Conservation (phyloP, 2,888 invertebrate genomes). For the Aplocera efformata region DNA sequence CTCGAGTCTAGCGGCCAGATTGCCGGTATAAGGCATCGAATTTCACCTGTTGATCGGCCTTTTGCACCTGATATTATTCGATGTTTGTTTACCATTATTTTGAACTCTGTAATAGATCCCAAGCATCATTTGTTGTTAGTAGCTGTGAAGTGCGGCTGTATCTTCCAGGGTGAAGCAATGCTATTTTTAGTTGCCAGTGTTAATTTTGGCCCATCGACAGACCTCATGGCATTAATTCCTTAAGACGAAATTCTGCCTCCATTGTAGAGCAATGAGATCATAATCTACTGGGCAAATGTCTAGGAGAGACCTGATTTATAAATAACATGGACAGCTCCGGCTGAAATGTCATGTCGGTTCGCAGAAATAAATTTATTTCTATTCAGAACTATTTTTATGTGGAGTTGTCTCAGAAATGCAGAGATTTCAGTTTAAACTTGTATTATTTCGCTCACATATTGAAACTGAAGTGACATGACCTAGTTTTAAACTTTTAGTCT, state of each 20-base stretch:
- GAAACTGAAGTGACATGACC: too few species aligned
- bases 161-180: slow-evolving; percentile 61
- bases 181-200: slow-evolving; percentile 66
- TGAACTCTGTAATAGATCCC: slow-evolving; percentile 20
- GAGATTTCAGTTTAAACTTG: not conserved
- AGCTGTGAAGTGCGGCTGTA: slow-evolving; percentile 39
- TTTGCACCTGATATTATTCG: slow-evolving; percentile 34
- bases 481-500: slow-evolving; percentile 2
- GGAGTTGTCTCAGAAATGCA: slow-evolving; percentile 12
- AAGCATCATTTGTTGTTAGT: slow-evolving; percentile 13
- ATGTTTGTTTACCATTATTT: slow-evolving; percentile 49
- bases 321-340: slow-evolving; percentile 61
- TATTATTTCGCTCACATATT: not conserved
- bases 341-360: slow-evolving; percentile 36
- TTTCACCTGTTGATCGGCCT: slow-evolving; percentile 66
- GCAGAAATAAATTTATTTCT: slow-evolving; percentile 27
- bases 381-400: slow-evolving; percentile 27
- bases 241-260: slow-evolving; percentile 24
- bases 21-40: slow-evolving; percentile 36
- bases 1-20: slow-evolving; percentile 29
- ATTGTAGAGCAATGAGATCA: slow-evolving; percentile 26
- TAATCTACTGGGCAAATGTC: slow-evolving; percentile 38
- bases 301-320: slow-evolving; percentile 59
- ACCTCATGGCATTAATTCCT: slow-evolving; percentile 25
- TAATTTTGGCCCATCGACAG: slow-evolving; percentile 54